Percentiles rank a stretch among this genome's conserved stretches.
Evolutionary conservation across 2,113 vertebrate species (phyloP).

Genomic region (Papio anubis): DNA sequence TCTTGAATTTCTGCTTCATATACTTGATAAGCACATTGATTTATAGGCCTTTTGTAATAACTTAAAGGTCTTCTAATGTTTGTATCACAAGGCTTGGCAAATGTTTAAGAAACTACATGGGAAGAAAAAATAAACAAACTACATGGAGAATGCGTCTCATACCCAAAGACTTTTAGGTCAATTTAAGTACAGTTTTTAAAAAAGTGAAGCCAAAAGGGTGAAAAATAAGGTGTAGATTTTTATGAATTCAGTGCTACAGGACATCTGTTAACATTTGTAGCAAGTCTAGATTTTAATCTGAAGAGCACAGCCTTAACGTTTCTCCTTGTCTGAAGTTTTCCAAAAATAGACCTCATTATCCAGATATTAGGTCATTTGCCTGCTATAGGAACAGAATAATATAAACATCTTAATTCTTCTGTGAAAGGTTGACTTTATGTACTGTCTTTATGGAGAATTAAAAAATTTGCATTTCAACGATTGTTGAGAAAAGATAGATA

Average conservation of each 20-base stretch:
- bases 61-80: neutral
- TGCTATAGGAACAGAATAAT: neutral
- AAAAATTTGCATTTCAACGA: neutral
- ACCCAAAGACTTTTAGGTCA: neutral
- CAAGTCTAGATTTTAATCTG: neutral
- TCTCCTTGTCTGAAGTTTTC: neutral
- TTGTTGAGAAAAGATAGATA: neutral
- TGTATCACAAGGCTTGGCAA: neutral
- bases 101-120: neutral
- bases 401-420: neutral
- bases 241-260: neutral
- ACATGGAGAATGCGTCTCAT: neutral
- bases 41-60: neutral
- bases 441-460: neutral
- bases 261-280: neutral
- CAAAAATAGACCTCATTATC: neutral
- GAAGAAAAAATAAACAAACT: neutral
- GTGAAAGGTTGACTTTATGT: neutral
- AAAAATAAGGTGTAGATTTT: neutral
- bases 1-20: slow-evolving; percentile 4
- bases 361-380: neutral
- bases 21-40: neutral
- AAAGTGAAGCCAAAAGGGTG: neutral
- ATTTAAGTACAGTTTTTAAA: neutral
- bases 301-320: neutral